Evolutionary conservation across 1,140 invertebrate genomes (phyloP), one percentile per base, ranked within the genome.

Genomic region (Scaptomyza graminum): DNA sequence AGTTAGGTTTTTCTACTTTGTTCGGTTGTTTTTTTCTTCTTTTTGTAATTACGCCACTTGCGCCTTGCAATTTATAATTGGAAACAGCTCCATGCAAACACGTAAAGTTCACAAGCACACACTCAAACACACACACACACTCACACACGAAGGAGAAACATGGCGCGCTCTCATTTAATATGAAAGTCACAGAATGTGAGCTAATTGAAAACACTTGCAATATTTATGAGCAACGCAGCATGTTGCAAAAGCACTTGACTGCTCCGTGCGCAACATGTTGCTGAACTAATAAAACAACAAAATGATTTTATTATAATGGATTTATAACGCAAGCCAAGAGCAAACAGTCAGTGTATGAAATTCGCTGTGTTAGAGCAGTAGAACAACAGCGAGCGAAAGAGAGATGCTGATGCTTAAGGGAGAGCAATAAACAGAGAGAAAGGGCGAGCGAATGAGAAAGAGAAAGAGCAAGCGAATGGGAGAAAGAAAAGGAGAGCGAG

Each of bases 221-320:
- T 88, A 90, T 90, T 90, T 90, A 90, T 90, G 73, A 72, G 79
- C 70, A 66, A 56, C 41, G 69, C 77, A 85, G 79, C 81, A 90
- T 88, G 88, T 90, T 90, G 88, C 88, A 22, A 70, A 77, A 76
- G 63, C 80, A 90, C 88, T 90, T 90, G 83, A 85, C 89, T 73
- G 55, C 64, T 47, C 39, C 34, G 7, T 47, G n/a, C 31, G 79
- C 88, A 85, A 76, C 88, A 90, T 90, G 88, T 89, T 79, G 89
- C 83, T 68, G 59, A 83, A 78, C 78, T 80, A 85, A 90, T 90
- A 90, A 90, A 90, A 90, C 83, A 87, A 89, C 81, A 79, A 83
- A 79, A 85, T 90, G 79, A 90, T 87, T 87, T 88, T 89, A 90
- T 90, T 90, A 90, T 90, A 90, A 90, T 90, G 83, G 89, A 90